Evolutionary conservation across 2,797 vertebrate species (phyloP).

Genomic region (Diglossa cyanea): DNA sequence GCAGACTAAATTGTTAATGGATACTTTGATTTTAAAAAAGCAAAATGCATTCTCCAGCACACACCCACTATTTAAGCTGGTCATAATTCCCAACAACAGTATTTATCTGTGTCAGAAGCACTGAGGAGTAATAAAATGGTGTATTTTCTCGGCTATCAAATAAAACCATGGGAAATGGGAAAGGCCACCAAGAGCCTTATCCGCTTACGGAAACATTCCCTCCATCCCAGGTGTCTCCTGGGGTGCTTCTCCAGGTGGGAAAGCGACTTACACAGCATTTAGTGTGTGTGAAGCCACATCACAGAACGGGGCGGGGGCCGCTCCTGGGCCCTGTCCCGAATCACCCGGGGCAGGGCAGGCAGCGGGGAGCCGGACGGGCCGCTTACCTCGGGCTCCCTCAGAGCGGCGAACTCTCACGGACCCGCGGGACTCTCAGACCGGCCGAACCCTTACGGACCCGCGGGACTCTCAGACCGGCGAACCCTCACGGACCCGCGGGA

Average conservation of each 20-base stretch:
- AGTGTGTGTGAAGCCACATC: accelerated
- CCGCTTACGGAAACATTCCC: accelerated
- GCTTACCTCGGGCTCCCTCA: neutral
- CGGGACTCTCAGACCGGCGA: neutral
- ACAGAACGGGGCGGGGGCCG: accelerated
- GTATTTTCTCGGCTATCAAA: neutral
- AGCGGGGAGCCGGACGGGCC: neutral
- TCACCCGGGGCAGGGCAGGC: accelerated
- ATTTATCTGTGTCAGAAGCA: neutral
- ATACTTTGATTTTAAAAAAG: neutral
- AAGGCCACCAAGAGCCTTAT: neutral
- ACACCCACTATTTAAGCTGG: accelerated
- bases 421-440: neutral
- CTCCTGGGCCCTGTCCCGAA: accelerated
- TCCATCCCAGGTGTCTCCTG: accelerated
- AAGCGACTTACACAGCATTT: accelerated
- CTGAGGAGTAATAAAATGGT: accelerated
- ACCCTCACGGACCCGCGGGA: too few species aligned
- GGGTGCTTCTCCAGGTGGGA: accelerated
- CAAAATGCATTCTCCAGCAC: neutral
- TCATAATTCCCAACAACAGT: neutral
- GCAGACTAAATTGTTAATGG: neutral
- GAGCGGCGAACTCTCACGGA: neutral
- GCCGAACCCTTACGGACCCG: neutral
- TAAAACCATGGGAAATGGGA: accelerated